Base-by-base conservation (phyloP, 2,113 vertebrate genomes). In the Myanophis thanlyinensis region DNA sequence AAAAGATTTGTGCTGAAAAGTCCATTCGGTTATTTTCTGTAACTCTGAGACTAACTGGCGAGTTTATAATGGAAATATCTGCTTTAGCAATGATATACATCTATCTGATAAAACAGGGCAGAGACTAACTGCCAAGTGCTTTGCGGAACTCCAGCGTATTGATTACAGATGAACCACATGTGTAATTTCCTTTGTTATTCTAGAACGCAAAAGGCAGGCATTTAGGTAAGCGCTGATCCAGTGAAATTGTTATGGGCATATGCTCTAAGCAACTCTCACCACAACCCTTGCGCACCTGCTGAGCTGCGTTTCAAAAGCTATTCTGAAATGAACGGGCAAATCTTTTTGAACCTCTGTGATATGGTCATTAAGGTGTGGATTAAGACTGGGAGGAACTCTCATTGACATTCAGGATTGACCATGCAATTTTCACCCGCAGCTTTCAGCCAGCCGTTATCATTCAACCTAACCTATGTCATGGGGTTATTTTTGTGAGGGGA, bases 201-300 rank as follows among this genome's bases (percentile, higher is more conserved):
- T 88, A 93, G 85, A 90, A 9, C 49, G 94, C 47, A 91, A 89
- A 89, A 94, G 62, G 92, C 91, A 96, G 95, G 93, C 92, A 92
- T 56, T 91, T 8, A 95, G 92, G 48, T 94, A 95, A 95, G 30
- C 93, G 20, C 91, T 47, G 90, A 49, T 85, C 92, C 53, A 23
- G 87, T 30, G 93, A 59, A 44, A 67, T n/a, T 80, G 23, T 59
- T 62, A 51, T 12, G 5, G 20, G 23, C 73, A 52, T 25, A 53
- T 54, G 30, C 15, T 88, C 4, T 1, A 73, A 73, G 13, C 73
- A 44, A 22, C 35, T 48, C 52, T 89, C 27, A 49, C 40, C 11
- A 20, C 44, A 89, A 35, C 6, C 56, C 12, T 44, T 13, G 54
- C 15, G 44, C 12, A 54, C 2, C 6, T 80, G 51, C 20, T 40